Evolutionary conservation across 2,113 vertebrate genomes (phyloP), one percentile per base, ranked within the genome.

Genomic region (Platysternon megacephalum): DNA sequence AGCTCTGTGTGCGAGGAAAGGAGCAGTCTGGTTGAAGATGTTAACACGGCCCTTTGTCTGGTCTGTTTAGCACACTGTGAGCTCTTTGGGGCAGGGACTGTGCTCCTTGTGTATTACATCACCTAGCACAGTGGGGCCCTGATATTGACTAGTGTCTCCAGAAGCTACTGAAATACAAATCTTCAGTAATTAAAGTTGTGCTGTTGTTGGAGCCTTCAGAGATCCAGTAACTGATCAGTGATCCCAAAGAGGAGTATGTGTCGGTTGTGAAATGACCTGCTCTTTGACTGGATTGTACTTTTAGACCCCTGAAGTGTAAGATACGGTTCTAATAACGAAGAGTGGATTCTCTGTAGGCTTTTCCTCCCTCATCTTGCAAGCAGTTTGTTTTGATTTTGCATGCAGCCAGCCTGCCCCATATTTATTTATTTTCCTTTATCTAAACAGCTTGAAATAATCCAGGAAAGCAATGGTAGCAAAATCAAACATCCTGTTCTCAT

Each of bases 401-500:
- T 91, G 93, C 93, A 80, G 78, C 88, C 89, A 93, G 85, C 76
- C 93, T 85, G 49, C 82, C 14, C 81, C 85, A 74, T 94, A 84
- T 98, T 97, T 97, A 95, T 98, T 98, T 95, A 91, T 95, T 98
- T 96, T 93, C 26, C 68, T 93, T 88, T 97, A 86, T 98, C 95
- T 98, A 97, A 98, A 97, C 97, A 98, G 91, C 91, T 91, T 96
- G 95, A 94, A 96, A 94, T 94, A 98, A 97, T 97, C 95, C 96
- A 97, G 96, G 97, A 98, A 98, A 97, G 94, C 86, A 89, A 89
- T 1, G 13, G 89, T 87, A 94, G 46, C 90, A 95, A 95, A 96
- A 76, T 91, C 96, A 98, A 98, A 98, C 97, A 98, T 98, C 98
- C 97, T 90, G 97, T 95, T 95, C 87, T 86, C 46, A 32, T 96